Evolutionary conservation across 2,113 vertebrate genomes (phyloP), one percentile per base, ranked within the genome.

Genomic region (Mesitornis unicolor): DNA sequence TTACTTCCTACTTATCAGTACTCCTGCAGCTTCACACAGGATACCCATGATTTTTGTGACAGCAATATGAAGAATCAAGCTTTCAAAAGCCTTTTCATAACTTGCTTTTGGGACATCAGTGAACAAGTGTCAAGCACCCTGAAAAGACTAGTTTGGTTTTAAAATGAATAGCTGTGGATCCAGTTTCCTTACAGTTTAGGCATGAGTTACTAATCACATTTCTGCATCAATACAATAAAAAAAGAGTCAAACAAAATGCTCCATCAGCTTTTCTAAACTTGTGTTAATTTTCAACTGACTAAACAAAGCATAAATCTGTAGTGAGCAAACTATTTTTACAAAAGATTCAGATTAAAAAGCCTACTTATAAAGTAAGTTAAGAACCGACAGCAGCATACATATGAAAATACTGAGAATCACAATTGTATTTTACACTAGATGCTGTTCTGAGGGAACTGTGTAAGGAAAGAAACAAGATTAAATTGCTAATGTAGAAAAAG

Each of bases 221-320:
- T 50, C 60, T 93, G 47, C 81, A 92, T 24, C 4, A 16, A 31
- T 65, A 78, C 74, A n/a, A n/a, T 81, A 97, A 93, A 90, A 95
- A 91, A 6, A 69, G n/a, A 94, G 54, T 75, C 35, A 96, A 95
- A 79, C 48, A 93, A 97, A 97, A 94, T 56, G 54, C 33, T 82
- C 38, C 83, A 90, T 85, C 83, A 93, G 76, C 73, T 92, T 88
- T 96, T 94, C 79, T 78, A 94, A 94, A 94, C 43, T 68, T 87
- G 70, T 73, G 70, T 87, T 88, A 74, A 75, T 76, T 96, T 97
- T 93, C 91, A 97, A 71, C 45, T 76, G 64, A 81, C 48, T 75
- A 71, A 88, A 95, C 79, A 96, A 95, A 97, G 90, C 47, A 73
- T 57, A 79, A 57, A 56, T 93, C 84, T 88, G 50, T 65, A 90